These are phyloP conservation scores for Mechanitis mazaeus DNA, from an alignment of 2,888 invertebrate genomes.

Conservation along the genomic window DNA sequence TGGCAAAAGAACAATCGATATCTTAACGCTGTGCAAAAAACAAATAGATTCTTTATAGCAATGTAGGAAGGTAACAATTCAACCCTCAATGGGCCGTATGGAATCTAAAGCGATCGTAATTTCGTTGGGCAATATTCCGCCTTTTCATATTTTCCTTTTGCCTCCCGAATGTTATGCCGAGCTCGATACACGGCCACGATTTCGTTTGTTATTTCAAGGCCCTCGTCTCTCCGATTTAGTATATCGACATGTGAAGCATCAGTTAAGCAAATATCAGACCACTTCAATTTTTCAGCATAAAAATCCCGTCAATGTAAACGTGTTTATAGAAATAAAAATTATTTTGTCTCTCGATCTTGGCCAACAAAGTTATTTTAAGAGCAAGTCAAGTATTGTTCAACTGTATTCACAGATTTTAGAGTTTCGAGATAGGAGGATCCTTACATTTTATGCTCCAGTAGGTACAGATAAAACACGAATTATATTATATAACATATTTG, in stretches of 20 bases:
- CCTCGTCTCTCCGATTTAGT: conserved; percentile 63
- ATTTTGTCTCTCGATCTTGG: conserved; percentile 1
- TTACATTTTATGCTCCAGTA: conserved; percentile 31
- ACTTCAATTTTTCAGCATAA: conserved; percentile 17
- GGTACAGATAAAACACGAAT: conserved; percentile 34
- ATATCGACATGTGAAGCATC: conserved; percentile 56
- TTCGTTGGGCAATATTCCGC: conserved; percentile 72
- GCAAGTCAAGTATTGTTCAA: conserved; percentile 4
- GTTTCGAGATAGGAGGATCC: conserved; percentile 21
- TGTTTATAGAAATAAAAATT: conserved; percentile 1
- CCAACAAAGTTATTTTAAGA: conserved; percentile 5
- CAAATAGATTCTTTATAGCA: conserved; percentile 71
- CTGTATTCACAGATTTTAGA: conserved; percentile 17
- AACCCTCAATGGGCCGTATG: conserved; percentile 68
- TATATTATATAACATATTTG: conserved; percentile 36
- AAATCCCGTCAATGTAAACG: background rate
- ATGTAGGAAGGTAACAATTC: conserved; percentile 72
- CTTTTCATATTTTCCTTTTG: conserved; percentile 73
- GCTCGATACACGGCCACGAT: conserved; percentile 68
- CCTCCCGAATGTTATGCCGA: conserved; percentile 65
- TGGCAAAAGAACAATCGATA: conserved; percentile 19
- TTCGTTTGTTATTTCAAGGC: conserved; percentile 72
- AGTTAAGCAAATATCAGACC: conserved; percentile 23
- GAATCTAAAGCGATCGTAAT: conserved; percentile 75
- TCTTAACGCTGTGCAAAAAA: conserved; percentile 43